Percentiles rank a stretch among this genome's conserved stretches.
These are phyloP conservation scores for Thymallus thymallus DNA, from an alignment of 2,113 vertebrate species.

Conservation along the genomic window DNA sequence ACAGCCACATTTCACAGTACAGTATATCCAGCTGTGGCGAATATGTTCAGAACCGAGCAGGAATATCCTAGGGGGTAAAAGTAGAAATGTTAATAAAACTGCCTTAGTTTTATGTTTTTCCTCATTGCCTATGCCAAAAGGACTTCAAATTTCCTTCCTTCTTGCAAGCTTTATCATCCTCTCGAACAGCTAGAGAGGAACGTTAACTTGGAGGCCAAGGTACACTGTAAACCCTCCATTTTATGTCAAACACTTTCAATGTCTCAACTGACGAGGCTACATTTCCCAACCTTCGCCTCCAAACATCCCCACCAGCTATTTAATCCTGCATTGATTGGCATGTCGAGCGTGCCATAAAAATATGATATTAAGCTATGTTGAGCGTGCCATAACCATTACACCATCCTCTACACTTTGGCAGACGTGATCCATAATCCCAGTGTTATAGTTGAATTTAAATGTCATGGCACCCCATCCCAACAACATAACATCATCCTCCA, in stretches of 20 bases:
- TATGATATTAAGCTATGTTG: background rate
- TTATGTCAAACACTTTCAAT: conserved; percentile 32
- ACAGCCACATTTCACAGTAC: conserved; percentile 51
- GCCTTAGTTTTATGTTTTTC: conserved; percentile 54
- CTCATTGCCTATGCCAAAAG: conserved; percentile 55
- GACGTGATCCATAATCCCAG: conserved; percentile 22
- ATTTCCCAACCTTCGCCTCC: conserved; percentile 20
- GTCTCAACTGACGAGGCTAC: background rate
- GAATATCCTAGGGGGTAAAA: conserved; percentile 46
- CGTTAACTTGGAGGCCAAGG: conserved; percentile 39
- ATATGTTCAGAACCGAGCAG: conserved; percentile 36
- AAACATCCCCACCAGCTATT: conserved; percentile 9
- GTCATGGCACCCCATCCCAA: conserved; percentile 39
- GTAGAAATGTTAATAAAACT: conserved; percentile 58
- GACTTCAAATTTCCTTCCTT: conserved; percentile 52
- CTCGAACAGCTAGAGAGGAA: conserved; percentile 46
- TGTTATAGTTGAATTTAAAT: conserved; percentile 48
- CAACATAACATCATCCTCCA: conserved; percentile 66
- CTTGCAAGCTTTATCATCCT: conserved; percentile 44
- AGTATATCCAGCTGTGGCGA: conserved; percentile 58
- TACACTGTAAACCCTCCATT: conserved; percentile 43
- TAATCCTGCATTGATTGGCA: no score
- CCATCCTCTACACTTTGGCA: conserved; percentile 34
- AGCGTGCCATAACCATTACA: conserved; percentile 16
- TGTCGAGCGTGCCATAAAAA: background rate